Evolutionary conservation across 2,113 vertebrate species (phyloP).

Genomic region (Chrysochloris asiatica): DNA sequence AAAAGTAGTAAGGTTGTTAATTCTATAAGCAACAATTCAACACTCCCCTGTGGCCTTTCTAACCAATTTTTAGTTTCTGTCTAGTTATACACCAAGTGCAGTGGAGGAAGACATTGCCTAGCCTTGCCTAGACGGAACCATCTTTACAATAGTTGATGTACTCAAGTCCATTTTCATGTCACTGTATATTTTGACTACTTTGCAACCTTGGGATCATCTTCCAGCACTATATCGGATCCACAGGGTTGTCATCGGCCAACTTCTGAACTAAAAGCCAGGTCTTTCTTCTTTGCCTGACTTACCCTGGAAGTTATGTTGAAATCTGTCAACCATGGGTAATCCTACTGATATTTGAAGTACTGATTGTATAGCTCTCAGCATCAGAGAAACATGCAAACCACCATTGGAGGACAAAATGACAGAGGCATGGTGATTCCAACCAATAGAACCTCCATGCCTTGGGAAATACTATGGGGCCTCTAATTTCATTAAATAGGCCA

Average conservation of each 20-base stretch:
- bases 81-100: too few relatives aligned
- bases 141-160: too few relatives aligned
- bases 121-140: too few relatives aligned
- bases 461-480: conserved; percentile 59
- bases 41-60: too few relatives aligned
- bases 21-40: too few relatives aligned
- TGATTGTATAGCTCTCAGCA: neutral
- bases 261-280: neutral
- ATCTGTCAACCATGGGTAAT: neutral
- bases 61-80: too few relatives aligned
- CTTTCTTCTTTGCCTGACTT: neutral
- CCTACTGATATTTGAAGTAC: neutral
- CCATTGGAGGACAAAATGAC: neutral
- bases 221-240: too few relatives aligned
- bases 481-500: conserved; percentile 69
- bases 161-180: too few relatives aligned
- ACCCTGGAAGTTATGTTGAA: neutral
- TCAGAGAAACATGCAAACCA: neutral
- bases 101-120: too few relatives aligned
- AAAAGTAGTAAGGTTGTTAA: too few relatives aligned
- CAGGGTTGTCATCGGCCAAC: neutral
- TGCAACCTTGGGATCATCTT: too few relatives aligned
- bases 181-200: too few relatives aligned
- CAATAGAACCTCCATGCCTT: conserved; percentile 12
- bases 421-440: neutral